Base-by-base conservation (phyloP, 1,140 invertebrate species). In the Papilio polyxenes region DNA sequence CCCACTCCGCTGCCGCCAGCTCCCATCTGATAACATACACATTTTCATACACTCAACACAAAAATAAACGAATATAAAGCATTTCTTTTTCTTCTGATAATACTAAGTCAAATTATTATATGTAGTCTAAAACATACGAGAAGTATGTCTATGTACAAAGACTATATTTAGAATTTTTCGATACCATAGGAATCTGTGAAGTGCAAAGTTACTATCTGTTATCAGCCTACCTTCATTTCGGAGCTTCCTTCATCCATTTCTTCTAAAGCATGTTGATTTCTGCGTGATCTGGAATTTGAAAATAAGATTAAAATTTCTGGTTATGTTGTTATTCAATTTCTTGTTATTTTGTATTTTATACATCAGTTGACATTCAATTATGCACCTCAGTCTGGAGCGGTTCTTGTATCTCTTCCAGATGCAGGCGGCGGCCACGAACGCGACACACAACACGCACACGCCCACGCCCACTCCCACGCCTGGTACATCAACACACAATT, bases 141-240 rank as follows among this genome's bases (percentile, higher is more conserved):
- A 6, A 44, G 40, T 44, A 44, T 44, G 40, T 44, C 40, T 44
- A 3, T 44, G 7, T 44, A 6, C 40, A 3, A 44, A 44, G 40
- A 31, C 23, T 31, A 31, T 31, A 31, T 31, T 31, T 31, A 31
- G 23, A 31, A 31, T 31, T 31, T 31, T 44, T 6, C 4, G 40
- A 44, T 4, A 44, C 40, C 8, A 11, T 51, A 10, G 49, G 10
- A 51, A 51, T 13, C 49, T 51, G 11, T 51, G 13, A 51, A 13
- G 13, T 51, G 49, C 49, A 51, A 51, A 51, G n/a, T 44, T 2
- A 1, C 9, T 72, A 72, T 6, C 23, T 6, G 7, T 11, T 59
- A n/a, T n/a, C 17, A 20, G 74, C 81, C 80, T 88, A 92, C 92
- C 90, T 87, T 93, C 91, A 93, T 88, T 87, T 92, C 92, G 0